Conservation (phyloP, 2,888 invertebrate species). For the Cyaniris semiargus region DNA sequence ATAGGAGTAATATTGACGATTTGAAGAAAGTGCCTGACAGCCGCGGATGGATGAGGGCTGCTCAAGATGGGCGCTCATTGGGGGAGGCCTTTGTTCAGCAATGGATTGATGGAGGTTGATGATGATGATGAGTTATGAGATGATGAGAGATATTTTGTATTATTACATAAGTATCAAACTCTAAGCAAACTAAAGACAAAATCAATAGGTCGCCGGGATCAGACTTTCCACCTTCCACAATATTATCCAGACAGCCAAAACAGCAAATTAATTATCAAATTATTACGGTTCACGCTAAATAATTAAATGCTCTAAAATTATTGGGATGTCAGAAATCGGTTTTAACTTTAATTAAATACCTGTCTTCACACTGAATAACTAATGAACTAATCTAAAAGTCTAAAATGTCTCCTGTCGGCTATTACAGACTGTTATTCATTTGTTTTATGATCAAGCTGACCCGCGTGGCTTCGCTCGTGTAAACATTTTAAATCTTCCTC, state of each 20-base stretch:
- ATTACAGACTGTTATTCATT: not conserved
- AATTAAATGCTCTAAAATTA: not conserved
- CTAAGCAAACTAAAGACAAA: not conserved
- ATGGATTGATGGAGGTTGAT: too few relatives aligned
- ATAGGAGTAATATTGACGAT: too few relatives aligned
- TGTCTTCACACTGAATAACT: not conserved
- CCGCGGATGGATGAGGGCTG: too few relatives aligned
- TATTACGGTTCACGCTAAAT: not conserved
- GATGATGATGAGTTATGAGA: too few relatives aligned
- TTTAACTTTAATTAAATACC: not conserved
- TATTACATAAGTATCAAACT: too few relatives aligned
- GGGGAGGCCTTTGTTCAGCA: too few relatives aligned
- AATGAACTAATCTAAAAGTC: constrained; percentile 1
- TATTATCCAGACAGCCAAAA: not conserved
- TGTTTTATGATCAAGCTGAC: not conserved
- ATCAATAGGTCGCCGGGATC: not conserved
- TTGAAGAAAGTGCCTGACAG: too few relatives aligned
- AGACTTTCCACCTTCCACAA: not conserved
- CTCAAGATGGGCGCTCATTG: too few relatives aligned
- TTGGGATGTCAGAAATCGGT: not conserved
- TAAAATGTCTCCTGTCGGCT: not conserved
- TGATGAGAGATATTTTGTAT: too few relatives aligned
- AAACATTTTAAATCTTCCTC: too few relatives aligned
- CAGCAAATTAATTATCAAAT: not conserved
- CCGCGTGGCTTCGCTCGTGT: too few relatives aligned